Evolutionary conservation across 2,113 vertebrate genomes (phyloP).

Genomic region (Rhinolophus sinicus): DNA sequence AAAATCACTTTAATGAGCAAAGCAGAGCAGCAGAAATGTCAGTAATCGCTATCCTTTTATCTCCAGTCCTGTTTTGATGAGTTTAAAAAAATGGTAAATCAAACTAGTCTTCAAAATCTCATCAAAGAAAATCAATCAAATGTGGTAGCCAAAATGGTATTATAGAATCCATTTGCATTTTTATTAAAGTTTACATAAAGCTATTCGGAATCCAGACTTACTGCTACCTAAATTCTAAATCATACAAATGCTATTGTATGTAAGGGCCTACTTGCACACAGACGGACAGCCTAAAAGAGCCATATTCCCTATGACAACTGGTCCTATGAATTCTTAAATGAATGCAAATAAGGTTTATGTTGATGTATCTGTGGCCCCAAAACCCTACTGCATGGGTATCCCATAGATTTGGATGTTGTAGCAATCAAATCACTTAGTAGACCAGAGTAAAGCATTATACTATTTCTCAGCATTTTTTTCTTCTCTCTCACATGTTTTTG

Average conservation of each 20-base stretch:
- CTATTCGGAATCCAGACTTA: constrained; percentile 65
- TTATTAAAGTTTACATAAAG: constrained; percentile 65
- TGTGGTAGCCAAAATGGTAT: constrained; percentile 29
- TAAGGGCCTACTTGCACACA: neutral
- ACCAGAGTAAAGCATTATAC: neutral
- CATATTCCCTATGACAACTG: constrained; percentile 82
- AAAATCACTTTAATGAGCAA: constrained; percentile 5
- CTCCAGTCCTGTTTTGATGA: neutral
- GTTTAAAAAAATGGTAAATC: constrained; percentile 10
- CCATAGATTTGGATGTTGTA: constrained; percentile 55
- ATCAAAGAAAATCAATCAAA: constrained; percentile 65
- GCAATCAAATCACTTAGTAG: constrained; percentile 58
- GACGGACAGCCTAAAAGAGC: constrained; percentile 81
- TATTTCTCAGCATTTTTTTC: constrained; percentile 64
- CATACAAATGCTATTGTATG: constrained; percentile 48
- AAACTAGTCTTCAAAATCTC: constrained; percentile 45
- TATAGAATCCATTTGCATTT: constrained; percentile 42
- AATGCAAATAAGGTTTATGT: constrained; percentile 82
- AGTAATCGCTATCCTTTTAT: constrained; percentile 28
- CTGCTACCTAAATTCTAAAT: constrained; percentile 58
- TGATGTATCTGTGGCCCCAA: constrained; percentile 62
- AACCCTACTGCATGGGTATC: constrained; percentile 36
- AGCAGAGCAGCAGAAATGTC: neutral
- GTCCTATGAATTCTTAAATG: constrained; percentile 79
- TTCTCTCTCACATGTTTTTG: neutral